Evolutionary conservation across 2,888 invertebrate genomes (phyloP), one percentile per base, ranked within the genome.

Genomic region (Mythimna lalbum): DNA sequence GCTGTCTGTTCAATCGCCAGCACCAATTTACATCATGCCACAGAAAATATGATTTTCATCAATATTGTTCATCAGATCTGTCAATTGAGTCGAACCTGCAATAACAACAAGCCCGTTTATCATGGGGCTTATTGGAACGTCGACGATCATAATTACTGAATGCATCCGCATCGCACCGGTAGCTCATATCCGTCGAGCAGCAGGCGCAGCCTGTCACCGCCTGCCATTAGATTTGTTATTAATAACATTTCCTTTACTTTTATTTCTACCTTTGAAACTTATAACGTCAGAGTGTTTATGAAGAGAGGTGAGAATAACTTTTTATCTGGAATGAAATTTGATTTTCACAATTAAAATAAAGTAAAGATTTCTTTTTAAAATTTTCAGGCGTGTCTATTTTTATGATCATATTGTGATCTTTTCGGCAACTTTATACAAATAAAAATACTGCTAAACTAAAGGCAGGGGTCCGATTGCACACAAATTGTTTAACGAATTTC

Each of bases 151-250:
- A 79, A 79, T 79, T 80, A 74, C 64, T 79, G 39, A 61, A 83
- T 78, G 79, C 83, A 83, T 79, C 79, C 83, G 79, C 36, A 59
- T 36, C 80, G 83, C 68, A 74, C 78, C 65, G 83, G 83, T 23
- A 80, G 68, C 64, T 79, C 80, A 83, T 79, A 79, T 79, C 79
- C 79, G 75, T 49, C 47, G 39, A 63, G 53, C 82, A 72, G 52
- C 63, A 65, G 68, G 50, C 43, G 49, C 55, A 21, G 64, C 50
- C 59, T 66, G 74, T 82, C 80, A 80, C 80, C 57, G 59, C 43
- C 55, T 79, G 62, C 19, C 62, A 59, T 63, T 83, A 80, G 80
- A 68, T 80, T 65, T 68, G 57, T 73, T 83, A 79, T 80, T 79
- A 83, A 83, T 83, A 68, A 68, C 52, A 74, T 79, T 83, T 79